These are phyloP conservation scores for Brachionus plicatilis DNA, from an alignment of 1,140 invertebrate genomes.

Conservation along the genomic window DNA sequence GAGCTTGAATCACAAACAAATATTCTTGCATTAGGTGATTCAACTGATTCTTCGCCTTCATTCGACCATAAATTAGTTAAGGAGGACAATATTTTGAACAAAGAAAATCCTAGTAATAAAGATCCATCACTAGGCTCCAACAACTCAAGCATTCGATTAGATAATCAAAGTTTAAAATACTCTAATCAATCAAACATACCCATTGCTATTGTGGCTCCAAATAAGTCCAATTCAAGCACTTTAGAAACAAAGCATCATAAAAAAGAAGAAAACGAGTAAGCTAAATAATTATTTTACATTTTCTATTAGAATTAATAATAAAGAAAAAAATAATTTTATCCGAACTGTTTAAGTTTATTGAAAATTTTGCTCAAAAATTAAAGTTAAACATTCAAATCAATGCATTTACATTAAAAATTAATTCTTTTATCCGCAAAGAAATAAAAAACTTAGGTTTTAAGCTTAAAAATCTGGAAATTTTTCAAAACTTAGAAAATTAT, in stretches of 20 bases:
- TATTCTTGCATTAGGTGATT: background rate
- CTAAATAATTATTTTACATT: background rate
- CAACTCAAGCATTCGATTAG: background rate
- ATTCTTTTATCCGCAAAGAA: too few relatives aligned
- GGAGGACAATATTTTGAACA: background rate
- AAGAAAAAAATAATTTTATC: too few relatives aligned
- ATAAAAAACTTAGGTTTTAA: too few relatives aligned
- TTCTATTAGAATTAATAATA: background rate
- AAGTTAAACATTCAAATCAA: too few relatives aligned
- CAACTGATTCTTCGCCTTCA: background rate
- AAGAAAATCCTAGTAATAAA: background rate
- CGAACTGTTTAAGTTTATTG: too few relatives aligned
- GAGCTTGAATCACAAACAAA: background rate
- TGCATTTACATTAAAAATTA: too few relatives aligned
- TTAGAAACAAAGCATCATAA: background rate
- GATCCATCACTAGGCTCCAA: background rate
- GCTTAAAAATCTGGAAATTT: too few relatives aligned
- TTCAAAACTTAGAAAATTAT: too few relatives aligned
- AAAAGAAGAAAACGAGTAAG: conserved; percentile 8
- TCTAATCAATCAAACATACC: conserved; percentile 13
- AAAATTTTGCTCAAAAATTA: too few relatives aligned
- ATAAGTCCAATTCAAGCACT: conserved; percentile 11
- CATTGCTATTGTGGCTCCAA: conserved; percentile 23
- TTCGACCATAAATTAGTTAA: background rate
- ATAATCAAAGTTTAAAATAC: background rate